A percentile compares a stretch with the other conserved stretches of the same genome.
phyloP scores from a whole-genome alignment of 2,888 invertebrate species.

The Chrysotoxum bicinctum region DNA sequence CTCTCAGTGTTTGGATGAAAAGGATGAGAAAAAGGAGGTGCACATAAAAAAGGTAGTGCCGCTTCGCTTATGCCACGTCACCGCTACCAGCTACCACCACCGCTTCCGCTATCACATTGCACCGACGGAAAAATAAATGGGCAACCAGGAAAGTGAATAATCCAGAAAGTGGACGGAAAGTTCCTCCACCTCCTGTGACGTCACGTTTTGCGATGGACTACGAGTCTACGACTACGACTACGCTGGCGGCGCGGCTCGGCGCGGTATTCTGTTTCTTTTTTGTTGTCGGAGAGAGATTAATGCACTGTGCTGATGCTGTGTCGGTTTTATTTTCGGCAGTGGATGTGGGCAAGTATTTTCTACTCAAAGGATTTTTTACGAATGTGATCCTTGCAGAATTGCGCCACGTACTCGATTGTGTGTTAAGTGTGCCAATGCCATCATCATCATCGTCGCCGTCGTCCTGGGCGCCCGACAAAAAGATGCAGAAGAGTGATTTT shows the following conservation, averaged over 20 bases:
- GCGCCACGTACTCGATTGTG: conserved; percentile 70
- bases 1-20: conserved; percentile 3
- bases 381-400: conserved; percentile 66
- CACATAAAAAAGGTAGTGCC: conserved; percentile 20
- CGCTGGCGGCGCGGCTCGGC: neutral
- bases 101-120: conserved; percentile 42
- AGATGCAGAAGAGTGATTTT: conserved; percentile 60
- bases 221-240: neutral
- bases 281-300: conserved; percentile 54
- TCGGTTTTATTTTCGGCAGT: conserved; percentile 16
- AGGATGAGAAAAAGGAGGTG: conserved; percentile 29
- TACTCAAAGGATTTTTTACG: conserved; percentile 64
- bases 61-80: neutral
- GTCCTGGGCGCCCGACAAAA: conserved; percentile 55
- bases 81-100: neutral
- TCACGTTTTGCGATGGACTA: conserved; percentile 56
- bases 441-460: conserved; percentile 51
- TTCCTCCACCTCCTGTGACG: conserved; percentile 34
- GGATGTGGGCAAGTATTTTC: conserved; percentile 34
- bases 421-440: conserved; percentile 73
- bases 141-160: conserved; percentile 73
- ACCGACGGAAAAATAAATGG: conserved; percentile 62
- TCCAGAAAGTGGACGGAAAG: conserved; percentile 70
- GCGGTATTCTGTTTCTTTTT: conserved; percentile 25
- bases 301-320: conserved; percentile 36